Evolutionary conservation across 2,113 vertebrate species (phyloP), one percentile per base, ranked within the genome.

Genomic region (Xyliphius kryptos): DNA sequence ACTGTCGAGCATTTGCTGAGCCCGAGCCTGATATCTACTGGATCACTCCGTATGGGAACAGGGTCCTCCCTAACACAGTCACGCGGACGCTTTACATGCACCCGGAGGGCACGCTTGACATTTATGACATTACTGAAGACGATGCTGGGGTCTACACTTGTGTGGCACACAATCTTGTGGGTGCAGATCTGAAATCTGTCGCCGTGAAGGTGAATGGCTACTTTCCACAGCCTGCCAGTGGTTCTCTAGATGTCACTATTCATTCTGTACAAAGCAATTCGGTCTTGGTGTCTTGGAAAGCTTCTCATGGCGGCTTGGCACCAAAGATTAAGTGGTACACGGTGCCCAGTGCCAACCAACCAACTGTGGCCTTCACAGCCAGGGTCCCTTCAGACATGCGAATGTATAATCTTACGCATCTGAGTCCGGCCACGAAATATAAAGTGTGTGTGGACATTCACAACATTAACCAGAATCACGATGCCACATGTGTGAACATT

Each of bases 21-120:
- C 96, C 96, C 4, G 92, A 97, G 80, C 95, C 96, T 1, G 92
- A 96, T 75, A 95, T 99, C 73, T 97, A 97, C 76, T 99, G 96
- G 96, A 87, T 98, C 79, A 94, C 91, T 14, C 94, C 96, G 9
- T 89, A 87, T 15, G 95, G 96, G 32, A 82, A 86, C 60, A 91
- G 87, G 69, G 87, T 99, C 56, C 70, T 91, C 66, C 91, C 94
- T 9, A 93, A 93, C 68, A 90, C 87, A 0, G 51, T 91, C 57
- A 87, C 85, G 26, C 86, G 91, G n/a, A 95, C 91, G 75, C 94
- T 92, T 85, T 91, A 91, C 71, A 91, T 94, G 79, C 92, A 98
- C 74, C 88, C 93, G 0, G 96, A 99, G 82, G 96, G 96, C 69
- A 97, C 96, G 0, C 79, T 99, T 62, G 92, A 97, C 66, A 95